These are phyloP conservation scores for Bovichtus variegatus DNA, from an alignment of 2,797 vertebrate species.

Conservation along the genomic window DNA sequence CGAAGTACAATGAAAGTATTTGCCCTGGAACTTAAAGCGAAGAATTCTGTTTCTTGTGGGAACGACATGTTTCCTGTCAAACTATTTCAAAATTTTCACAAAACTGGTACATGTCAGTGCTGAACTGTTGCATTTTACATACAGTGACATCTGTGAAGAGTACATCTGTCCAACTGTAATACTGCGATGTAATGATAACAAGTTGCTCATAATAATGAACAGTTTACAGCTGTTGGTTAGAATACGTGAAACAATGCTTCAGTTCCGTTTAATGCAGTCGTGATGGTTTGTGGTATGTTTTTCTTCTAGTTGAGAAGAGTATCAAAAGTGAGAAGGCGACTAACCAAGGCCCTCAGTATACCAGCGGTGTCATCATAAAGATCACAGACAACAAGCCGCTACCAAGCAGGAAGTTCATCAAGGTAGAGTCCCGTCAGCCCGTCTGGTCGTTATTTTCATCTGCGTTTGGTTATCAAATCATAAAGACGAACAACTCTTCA, in stretches of 20 bases:
- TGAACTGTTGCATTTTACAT: not conserved
- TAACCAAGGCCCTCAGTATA: slow-evolving; percentile 90
- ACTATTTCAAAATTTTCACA: not conserved
- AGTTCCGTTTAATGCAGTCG: not conserved
- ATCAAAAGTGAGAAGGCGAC: slow-evolving; percentile 78
- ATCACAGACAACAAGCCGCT: slow-evolving; percentile 90
- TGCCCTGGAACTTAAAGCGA: too few species aligned
- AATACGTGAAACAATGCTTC: not conserved
- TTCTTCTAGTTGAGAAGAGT: slow-evolving; percentile 37
- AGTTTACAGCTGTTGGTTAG: not conserved
- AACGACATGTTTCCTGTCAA: not conserved
- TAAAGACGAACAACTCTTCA: too few species aligned
- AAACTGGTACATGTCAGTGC: not conserved
- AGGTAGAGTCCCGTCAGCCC: slow-evolving; percentile 83
- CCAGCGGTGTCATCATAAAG: slow-evolving; percentile 95
- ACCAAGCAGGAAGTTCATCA: slow-evolving; percentile 90
- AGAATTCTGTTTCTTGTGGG: not conserved
- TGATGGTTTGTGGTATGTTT: not conserved
- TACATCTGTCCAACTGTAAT: not conserved
- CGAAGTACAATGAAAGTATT: not conserved
- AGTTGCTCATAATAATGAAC: too few species aligned
- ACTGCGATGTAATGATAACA: too few species aligned
- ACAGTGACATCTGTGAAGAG: not conserved
- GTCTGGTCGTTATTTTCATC: not conserved
- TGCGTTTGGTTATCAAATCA: not conserved